Conservation (phyloP, 2,113 vertebrate species). For the Saimiri boliviensis region DNA sequence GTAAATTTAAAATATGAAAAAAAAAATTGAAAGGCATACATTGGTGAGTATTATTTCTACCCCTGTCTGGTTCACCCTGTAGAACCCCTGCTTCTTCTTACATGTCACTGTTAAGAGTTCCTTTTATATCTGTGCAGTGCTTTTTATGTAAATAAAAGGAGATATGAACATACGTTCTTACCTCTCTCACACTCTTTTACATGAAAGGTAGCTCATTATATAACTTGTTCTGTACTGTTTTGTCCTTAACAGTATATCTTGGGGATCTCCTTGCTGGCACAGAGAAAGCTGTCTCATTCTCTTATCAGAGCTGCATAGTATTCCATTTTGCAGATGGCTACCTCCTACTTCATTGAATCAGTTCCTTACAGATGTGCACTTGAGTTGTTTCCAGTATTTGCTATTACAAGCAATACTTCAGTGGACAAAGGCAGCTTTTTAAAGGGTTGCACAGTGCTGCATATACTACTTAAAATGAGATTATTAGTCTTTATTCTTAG, state of each 20-base stretch:
- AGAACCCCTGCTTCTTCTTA: neutral
- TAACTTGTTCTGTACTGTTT: slow-evolving; percentile 13
- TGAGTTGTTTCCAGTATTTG: neutral
- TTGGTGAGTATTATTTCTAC: neutral
- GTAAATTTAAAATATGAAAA: slow-evolving; percentile 18
- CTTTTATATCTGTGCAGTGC: neutral
- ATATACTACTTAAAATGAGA: slow-evolving; percentile 21
- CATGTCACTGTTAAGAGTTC: neutral
- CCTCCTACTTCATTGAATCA: neutral
- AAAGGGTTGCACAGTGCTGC: neutral
- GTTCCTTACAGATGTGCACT: neutral
- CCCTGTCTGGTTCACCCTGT: neutral
- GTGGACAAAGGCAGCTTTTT: slow-evolving; percentile 33
- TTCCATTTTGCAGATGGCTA: neutral
- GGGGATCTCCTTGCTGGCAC: neutral
- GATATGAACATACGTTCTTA: neutral
- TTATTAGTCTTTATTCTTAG: slow-evolving; percentile 51
- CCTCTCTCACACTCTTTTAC: neutral
- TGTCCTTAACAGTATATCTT: neutral
- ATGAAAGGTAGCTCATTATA: neutral
- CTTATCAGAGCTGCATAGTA: slow-evolving; percentile 45
- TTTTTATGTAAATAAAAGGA: slow-evolving; percentile 29
- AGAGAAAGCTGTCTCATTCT: neutral
- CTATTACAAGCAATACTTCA: neutral
- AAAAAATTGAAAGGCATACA: neutral